These are phyloP conservation scores for Ceratosolen solmsi DNA, from an alignment of 1,140 invertebrate species.

Conservation along the genomic window DNA sequence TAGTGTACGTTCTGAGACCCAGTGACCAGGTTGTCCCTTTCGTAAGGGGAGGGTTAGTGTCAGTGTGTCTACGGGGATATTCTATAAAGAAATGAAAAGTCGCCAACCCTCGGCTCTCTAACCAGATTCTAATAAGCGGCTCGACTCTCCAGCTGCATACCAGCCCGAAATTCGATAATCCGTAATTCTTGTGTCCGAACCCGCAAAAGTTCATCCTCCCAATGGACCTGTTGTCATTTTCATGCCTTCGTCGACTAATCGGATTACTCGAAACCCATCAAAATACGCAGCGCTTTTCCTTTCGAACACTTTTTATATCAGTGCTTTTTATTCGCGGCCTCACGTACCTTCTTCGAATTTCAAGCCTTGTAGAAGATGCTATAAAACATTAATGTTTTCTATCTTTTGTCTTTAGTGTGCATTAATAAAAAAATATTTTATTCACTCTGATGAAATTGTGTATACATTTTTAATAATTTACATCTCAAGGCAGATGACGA, in stretches of 20 bases:
- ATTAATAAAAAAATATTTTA: no score
- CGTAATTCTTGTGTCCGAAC: not conserved
- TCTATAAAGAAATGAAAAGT: not conserved
- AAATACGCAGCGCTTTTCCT: not conserved
- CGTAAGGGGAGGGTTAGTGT: not conserved
- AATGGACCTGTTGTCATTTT: not conserved
- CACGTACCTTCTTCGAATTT: slow-evolving; percentile 44
- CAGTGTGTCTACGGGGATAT: not conserved
- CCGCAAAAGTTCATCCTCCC: not conserved
- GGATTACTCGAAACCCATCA: not conserved
- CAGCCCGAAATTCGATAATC: slow-evolving; percentile 33
- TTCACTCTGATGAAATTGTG: no score
- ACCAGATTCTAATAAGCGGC: slow-evolving; percentile 34
- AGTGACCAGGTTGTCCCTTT: slow-evolving; percentile 16
- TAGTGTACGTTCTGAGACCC: not conserved
- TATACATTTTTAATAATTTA: no score
- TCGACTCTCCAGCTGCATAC: not conserved
- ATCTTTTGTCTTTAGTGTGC: no score
- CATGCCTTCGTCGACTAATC: not conserved
- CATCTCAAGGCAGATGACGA: no score
- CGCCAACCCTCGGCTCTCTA: not conserved
- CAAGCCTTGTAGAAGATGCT: no score
- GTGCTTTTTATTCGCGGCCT: slow-evolving; percentile 24
- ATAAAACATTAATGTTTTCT: no score
- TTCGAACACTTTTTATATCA: not conserved